Conservation (phyloP, 1,140 invertebrate genomes). For the Drosophila insularis region DNA sequence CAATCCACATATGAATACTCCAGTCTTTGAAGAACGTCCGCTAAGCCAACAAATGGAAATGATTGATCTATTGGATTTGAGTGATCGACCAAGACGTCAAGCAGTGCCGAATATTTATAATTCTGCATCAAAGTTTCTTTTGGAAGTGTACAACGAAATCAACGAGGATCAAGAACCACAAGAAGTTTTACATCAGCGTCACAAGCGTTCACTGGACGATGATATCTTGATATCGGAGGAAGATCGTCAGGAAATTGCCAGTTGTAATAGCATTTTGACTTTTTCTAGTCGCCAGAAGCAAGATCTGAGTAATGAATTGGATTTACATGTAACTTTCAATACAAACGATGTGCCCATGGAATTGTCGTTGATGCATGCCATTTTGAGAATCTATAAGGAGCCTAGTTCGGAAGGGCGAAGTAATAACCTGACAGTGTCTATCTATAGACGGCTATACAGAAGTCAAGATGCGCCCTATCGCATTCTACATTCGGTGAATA, state of each 20-base stretch:
- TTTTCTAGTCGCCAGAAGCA: conserved; percentile 56
- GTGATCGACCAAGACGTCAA: conserved; percentile 46
- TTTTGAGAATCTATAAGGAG: conserved; percentile 68
- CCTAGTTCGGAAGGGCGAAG: conserved; percentile 33
- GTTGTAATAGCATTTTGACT: conserved; percentile 73
- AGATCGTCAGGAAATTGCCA: conserved; percentile 72
- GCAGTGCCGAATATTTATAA: conserved; percentile 49
- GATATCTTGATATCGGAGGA: conserved; percentile 66
- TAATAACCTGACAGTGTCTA: conserved; percentile 56
- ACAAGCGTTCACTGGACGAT: conserved; percentile 62
- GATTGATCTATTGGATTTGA: conserved; percentile 65
- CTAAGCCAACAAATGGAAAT: conserved; percentile 61
- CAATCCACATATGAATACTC: conserved; percentile 29
- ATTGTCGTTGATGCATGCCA: conserved; percentile 58
- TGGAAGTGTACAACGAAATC: conserved; percentile 78
- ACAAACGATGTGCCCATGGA: conserved; percentile 70
- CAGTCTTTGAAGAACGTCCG: conserved; percentile 17
- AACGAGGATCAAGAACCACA: conserved; percentile 66
- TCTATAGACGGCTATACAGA: conserved; percentile 55
- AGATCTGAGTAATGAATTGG: conserved; percentile 8
- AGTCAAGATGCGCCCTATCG: conserved; percentile 54
- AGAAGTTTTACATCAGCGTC: conserved; percentile 55
- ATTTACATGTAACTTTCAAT: conserved; percentile 65
- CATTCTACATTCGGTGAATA: conserved; percentile 64
- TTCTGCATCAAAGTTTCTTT: conserved; percentile 70